Evolutionary conservation across 1,140 invertebrate genomes (phyloP).

Genomic region (Tetranychus cinnabarinus): DNA sequence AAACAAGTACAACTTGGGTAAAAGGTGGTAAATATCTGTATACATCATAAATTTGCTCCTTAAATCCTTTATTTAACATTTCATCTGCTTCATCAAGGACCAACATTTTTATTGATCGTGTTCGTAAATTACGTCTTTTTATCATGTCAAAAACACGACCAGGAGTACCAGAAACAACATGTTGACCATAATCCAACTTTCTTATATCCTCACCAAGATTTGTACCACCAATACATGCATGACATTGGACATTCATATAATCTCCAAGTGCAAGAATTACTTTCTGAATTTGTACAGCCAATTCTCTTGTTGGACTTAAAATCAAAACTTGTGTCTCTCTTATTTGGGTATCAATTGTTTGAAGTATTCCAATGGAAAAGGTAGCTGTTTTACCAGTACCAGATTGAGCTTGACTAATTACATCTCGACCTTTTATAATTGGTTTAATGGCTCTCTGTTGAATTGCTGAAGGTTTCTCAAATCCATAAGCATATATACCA

Average conservation of each 20-base stretch:
- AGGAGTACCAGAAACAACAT: conserved; percentile 87
- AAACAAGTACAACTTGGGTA: conserved; percentile 97
- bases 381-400: conserved; percentile 98
- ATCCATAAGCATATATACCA: conserved; percentile 88
- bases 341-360: conserved; percentile 50
- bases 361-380: conserved; percentile 91
- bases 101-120: conserved; percentile 63
- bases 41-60: conserved; percentile 83
- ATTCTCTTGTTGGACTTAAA: conserved; percentile 85
- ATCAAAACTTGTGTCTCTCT: conserved; percentile 53
- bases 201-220: conserved; percentile 70
- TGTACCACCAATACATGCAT: conserved; percentile 63
- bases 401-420: conserved; percentile 97
- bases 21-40: conserved; percentile 50
- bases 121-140: conserved; percentile 34
- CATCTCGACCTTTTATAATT: conserved; percentile 77
- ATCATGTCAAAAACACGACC: conserved; percentile 67
- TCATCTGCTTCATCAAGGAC: conserved; percentile 97
- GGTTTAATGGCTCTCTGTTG: conserved; percentile 78
- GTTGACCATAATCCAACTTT: conserved; percentile 37
- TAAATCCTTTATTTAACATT: conserved; percentile 95
- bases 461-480: conserved; percentile 91
- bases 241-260: conserved; percentile 77
- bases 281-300: conserved; percentile 86
- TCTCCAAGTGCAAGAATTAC: conserved; percentile 36